These are phyloP conservation scores for Amphilophus citrinellus DNA, from an alignment of 2,113 vertebrate genomes.

Conservation along the genomic window DNA sequence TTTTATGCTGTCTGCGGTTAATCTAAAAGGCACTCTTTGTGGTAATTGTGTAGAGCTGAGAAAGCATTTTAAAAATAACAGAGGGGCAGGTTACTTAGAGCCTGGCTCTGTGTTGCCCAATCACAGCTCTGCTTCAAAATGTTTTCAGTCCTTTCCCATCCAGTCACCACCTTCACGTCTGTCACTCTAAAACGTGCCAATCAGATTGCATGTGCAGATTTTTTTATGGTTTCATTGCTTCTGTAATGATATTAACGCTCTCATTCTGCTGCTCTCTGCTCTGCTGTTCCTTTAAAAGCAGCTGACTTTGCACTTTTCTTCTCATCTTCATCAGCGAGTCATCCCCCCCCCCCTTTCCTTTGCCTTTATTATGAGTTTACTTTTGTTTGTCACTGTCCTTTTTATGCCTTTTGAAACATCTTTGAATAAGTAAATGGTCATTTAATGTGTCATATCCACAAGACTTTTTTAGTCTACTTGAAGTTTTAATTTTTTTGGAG, in stretches of 20 bases:
- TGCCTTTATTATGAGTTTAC: not conserved
- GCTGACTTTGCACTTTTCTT: not conserved
- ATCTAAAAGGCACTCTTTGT: not conserved
- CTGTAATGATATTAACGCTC: not conserved
- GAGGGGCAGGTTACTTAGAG: not conserved
- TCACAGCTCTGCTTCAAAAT: not conserved
- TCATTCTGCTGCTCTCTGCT: not conserved
- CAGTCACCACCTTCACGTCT: not conserved
- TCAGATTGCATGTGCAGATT: not conserved
- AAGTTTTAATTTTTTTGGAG: not conserved
- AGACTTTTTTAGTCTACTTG: not conserved
- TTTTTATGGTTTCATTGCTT: constrained; percentile 17
- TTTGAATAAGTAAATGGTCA: not conserved
- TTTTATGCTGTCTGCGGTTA: not conserved
- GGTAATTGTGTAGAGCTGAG: not conserved
- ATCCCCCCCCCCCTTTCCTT: not conserved
- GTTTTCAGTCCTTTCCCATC: not conserved
- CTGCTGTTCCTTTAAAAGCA: not conserved
- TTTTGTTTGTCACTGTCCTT: not conserved
- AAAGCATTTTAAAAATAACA: not conserved
- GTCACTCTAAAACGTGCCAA: not conserved
- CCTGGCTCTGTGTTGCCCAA: not conserved
- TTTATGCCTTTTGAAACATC: not conserved
- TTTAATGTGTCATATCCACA: not conserved
- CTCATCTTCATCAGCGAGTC: not conserved